Evolutionary conservation across 2,113 vertebrate species (phyloP), one percentile per base, ranked within the genome.

Genomic region (Podarcis raffonei): DNA sequence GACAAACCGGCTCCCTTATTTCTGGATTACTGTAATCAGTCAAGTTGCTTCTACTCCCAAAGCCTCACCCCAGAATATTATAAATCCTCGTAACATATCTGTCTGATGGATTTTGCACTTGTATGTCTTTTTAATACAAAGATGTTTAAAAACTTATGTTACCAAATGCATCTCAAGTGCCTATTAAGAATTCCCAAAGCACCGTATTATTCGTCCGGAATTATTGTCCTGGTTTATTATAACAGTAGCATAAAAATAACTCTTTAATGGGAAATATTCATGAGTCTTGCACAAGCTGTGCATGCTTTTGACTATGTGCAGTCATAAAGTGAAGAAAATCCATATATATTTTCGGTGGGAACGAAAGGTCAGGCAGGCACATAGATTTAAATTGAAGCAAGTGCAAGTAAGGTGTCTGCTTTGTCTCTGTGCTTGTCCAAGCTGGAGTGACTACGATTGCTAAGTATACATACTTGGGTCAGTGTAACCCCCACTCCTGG

Each of bases 231-330:
- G 6, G 39, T 68, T 89, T 89, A 53, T 78, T 59, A 69, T 79
- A 84, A 69, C 23, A 68, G 62, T 32, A 78, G 32, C 72, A 89
- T 53, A 83, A 53, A 88, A 83, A 88, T 32, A 81, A 82, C 39
- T 18, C 13, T 39, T 88, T 69, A 53, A 68, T 5, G 57, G 78
- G 42, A 16, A 89, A 69, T 68, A 59, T 87, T 71, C 23, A 39
- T 76, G 16, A 22, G 2, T 88, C 76, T 83, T 84, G 72, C 37
- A 22, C 59, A 77, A 53, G 3, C 87, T 80, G 4, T 18, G 8
- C 15, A 66, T 83, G n/a, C 22, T 27, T 30, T 82, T 74, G 13
- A 82, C 27, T 13, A 30, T 78, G 37, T 65, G 23, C 37, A 35
- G 4, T 57, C 81, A 69, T 89, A 84, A 78, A 57, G 7, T 1